These are phyloP conservation scores for Gallinago jamesoni DNA, from an alignment of 2,113 vertebrate genomes.

Conservation along the genomic window DNA sequence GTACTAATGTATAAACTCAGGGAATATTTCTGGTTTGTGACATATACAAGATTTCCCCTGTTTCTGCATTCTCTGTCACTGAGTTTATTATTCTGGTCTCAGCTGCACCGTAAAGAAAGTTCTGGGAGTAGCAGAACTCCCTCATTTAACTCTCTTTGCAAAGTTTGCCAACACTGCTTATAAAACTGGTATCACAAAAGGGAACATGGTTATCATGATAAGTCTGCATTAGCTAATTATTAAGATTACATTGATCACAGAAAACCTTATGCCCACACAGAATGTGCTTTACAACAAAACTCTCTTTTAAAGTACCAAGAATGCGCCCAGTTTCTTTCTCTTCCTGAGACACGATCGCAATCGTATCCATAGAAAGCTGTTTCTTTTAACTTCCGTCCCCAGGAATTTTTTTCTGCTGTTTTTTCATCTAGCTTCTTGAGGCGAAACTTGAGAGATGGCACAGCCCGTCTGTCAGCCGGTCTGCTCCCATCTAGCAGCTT, in stretches of 20 bases:
- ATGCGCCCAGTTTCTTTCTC: not conserved
- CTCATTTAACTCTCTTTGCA: not conserved
- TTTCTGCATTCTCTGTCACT: not conserved
- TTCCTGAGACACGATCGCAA: not conserved
- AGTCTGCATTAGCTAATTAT: not conserved
- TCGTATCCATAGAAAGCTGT: not conserved
- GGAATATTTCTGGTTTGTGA: not conserved
- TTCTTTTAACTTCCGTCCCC: not conserved
- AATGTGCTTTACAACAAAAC: not conserved
- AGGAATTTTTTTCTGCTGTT: not conserved
- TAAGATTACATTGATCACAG: not conserved
- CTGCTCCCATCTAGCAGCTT: not conserved
- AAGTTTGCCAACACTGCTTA: not conserved
- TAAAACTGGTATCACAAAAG: not conserved
- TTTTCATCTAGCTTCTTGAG: not conserved
- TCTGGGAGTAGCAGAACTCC: not conserved
- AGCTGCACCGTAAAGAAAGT: not conserved
- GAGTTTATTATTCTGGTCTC: not conserved
- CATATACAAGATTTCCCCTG: not conserved
- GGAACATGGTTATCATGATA: rapidly evolving
- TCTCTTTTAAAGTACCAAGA: not conserved
- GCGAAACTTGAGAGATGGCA: not conserved
- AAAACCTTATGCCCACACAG: not conserved
- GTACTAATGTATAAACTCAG: not conserved
- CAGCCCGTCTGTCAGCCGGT: not conserved